Conservation (phyloP, 1,140 invertebrate genomes). For the Nephila pilipes region DNA sequence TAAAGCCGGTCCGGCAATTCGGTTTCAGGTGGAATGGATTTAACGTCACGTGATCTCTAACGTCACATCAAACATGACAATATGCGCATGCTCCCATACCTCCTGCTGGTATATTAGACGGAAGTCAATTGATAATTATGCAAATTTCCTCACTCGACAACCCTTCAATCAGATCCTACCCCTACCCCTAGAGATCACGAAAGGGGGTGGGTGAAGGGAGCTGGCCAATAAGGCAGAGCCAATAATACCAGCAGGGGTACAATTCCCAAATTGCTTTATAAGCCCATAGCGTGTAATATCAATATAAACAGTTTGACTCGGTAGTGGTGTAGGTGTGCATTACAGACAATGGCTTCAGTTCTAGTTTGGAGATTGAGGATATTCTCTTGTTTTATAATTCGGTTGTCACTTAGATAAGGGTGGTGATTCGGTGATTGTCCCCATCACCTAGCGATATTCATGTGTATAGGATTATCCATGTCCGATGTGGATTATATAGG, state of each 20-base stretch:
- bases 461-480: not conserved
- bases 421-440: not conserved
- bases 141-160: conserved; percentile 66
- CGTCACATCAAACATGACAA: conserved; percentile 26
- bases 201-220: not conserved
- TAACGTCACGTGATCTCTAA: conserved; percentile 19
- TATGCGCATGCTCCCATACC: conserved; percentile 55
- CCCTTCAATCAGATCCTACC: conserved; percentile 46
- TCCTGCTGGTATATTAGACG: conserved; percentile 64
- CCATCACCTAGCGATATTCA: not conserved
- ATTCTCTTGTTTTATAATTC: conserved; percentile 28
- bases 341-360: not conserved
- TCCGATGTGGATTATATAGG: not conserved
- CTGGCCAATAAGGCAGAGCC: conserved; percentile 65
- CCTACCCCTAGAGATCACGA: not conserved
- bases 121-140: conserved; percentile 77
- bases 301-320: conserved; percentile 41
- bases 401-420: conserved; percentile 9
- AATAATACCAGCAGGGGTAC: conserved; percentile 40
- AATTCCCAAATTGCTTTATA: conserved; percentile 75
- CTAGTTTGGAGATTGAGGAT: not conserved
- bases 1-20: conserved; percentile 24
- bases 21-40: conserved; percentile 12
- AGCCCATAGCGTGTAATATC: conserved; percentile 72
- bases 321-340: not conserved